Evolutionary conservation across 2,113 vertebrate species (phyloP), one percentile per base, ranked within the genome.

Genomic region (Gymnorhina tibicen): DNA sequence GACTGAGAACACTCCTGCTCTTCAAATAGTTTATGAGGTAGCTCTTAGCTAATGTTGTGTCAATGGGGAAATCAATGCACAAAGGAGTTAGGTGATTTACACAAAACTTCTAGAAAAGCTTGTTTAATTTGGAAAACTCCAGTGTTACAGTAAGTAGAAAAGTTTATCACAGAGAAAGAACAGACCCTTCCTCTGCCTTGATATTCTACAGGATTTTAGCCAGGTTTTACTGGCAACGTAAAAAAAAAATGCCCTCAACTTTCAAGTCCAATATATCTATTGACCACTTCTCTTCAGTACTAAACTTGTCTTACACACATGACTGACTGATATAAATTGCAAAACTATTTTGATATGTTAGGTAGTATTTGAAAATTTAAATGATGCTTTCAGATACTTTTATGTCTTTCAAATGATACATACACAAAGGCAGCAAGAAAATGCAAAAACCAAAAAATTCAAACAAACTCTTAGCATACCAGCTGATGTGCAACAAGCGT

Each of bases 51-150:
- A 41, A 33, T 28, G 16, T 12, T 74, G 13, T 32, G 22, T 20
- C 62, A 72, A 4, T 0, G 0, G 9, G 6, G 16, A 89, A 78
- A 78, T 33, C 1, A 2, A n/a, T 7, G 22, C 19, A 68, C 6
- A 33, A 52, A 66, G 20, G 16, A 81, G 24, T 33, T 32, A 20
- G 2, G 18, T 6, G 28, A 76, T 58, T 75, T 56, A 82, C 8
- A 21, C 10, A 66, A 53, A 13, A 26, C 1, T 8, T 52, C 19
- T 49, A 58, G 20, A 15, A 91, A 85, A 79, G 7, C 10, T n/a
- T n/a, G 17, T 35, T 21, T 46, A 62, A 23, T 39, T 50, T 35
- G 10, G 33, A 53, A 92, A 84, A 77, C 11, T 33, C 13, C 12
- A 35, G 12, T 8, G 2, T 15, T 83, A 50, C 7, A 50, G 14